phyloP scores from a whole-genome alignment of 2,113 vertebrate genomes.

The Python bivittatus region DNA sequence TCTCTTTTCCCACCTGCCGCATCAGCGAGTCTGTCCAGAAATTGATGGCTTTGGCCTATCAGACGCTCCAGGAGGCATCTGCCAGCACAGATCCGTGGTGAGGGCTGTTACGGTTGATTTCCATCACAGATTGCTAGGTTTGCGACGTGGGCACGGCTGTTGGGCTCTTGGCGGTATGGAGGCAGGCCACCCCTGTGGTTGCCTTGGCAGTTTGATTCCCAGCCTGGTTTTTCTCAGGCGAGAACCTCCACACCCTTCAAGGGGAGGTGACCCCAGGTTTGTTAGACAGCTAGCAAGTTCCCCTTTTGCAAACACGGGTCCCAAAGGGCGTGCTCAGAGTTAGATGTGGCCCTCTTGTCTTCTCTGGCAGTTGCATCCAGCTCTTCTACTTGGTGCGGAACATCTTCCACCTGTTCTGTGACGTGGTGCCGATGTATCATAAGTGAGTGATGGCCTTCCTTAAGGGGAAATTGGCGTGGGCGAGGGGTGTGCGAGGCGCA shows the following conservation, averaged over 20 bases:
- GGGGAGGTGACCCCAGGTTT: not conserved
- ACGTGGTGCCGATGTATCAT: constrained; percentile 95
- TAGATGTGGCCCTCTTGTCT: constrained; percentile 18
- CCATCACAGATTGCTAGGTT: not conserved
- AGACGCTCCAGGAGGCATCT: constrained; percentile 87
- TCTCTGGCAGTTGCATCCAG: constrained; percentile 80
- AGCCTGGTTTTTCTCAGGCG: too few species aligned
- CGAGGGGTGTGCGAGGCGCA: not conserved
- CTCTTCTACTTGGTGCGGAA: constrained; percentile 94
- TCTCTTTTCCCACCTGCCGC: constrained; percentile 85
- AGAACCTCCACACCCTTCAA: too few species aligned
- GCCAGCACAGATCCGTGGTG: constrained; percentile 89
- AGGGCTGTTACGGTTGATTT: not conserved
- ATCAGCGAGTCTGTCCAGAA: constrained; percentile 91
- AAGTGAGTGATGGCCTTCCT: constrained; percentile 77
- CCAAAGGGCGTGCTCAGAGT: not conserved
- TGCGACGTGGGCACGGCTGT: not conserved
- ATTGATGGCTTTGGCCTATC: constrained; percentile 88
- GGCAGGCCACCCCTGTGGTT: not conserved
- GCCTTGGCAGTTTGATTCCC: too few species aligned
- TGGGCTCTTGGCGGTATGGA: not conserved
- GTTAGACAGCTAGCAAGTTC: not conserved
- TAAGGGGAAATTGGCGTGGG: not conserved
- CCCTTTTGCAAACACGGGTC: not conserved
- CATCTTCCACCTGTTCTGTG: constrained; percentile 95